A percentile compares a stretch with the other conserved stretches of the same genome.
Evolutionary conservation across 1,140 invertebrate species (phyloP).

Genomic region (Ostrea denselamellosa): DNA sequence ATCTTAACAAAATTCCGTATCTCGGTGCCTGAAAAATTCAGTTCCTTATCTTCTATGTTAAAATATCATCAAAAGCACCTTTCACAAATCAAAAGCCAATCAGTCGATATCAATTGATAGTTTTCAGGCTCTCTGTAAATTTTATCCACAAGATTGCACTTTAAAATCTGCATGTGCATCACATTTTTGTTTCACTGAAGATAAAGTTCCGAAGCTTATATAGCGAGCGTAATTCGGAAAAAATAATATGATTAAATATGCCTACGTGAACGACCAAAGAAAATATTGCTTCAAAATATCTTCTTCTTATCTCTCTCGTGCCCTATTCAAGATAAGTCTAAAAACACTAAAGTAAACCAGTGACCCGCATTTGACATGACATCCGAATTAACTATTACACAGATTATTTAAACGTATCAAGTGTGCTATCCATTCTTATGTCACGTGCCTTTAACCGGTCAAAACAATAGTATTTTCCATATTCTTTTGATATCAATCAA

Average conservation of each 20-base stretch:
- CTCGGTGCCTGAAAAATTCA: slow-evolving; percentile 20
- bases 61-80: neutral
- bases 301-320: neutral
- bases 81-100: neutral
- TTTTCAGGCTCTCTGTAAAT: neutral
- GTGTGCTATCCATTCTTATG: neutral
- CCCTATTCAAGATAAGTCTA: slow-evolving; percentile 28
- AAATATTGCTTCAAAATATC: slow-evolving; percentile 12
- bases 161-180: neutral
- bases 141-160: neutral
- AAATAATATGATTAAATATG: neutral
- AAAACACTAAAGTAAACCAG: neutral
- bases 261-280: neutral
- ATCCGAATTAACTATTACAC: neutral
- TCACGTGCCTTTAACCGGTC: neutral
- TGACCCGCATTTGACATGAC: neutral
- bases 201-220: neutral
- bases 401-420: slow-evolving; percentile 11
- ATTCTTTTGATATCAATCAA: neutral
- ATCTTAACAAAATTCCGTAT: neutral
- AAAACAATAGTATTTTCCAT: slow-evolving; percentile 2
- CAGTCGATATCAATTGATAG: neutral
- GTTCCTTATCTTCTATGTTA: slow-evolving; percentile 32
- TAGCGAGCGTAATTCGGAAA: neutral
- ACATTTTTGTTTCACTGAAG: neutral